Evolutionary conservation across 1,140 invertebrate species (phyloP).

Genomic region (Euglossa dilemma): DNA sequence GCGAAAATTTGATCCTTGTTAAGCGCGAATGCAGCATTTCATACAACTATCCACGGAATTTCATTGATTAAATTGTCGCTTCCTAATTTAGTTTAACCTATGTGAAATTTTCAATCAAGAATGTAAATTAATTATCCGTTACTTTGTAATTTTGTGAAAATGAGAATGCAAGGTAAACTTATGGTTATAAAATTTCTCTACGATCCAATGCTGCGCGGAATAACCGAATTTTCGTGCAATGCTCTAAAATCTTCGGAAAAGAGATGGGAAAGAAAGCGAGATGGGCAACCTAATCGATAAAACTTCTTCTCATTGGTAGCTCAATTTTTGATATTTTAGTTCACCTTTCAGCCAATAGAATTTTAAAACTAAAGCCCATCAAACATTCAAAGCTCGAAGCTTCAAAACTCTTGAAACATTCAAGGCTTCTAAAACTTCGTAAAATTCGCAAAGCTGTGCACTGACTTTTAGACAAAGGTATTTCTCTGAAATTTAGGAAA

Average conservation of each 20-base stretch:
- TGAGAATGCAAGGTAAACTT: not conserved
- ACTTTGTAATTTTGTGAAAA: not conserved
- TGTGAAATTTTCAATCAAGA: not conserved
- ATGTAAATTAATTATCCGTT: not conserved
- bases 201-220: too few relatives aligned
- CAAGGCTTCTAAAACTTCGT: not conserved
- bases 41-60: not conserved
- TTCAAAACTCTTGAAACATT: not conserved
- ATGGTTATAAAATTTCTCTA: not conserved
- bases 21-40: not conserved
- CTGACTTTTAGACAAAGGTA: not conserved
- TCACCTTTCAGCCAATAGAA: not conserved
- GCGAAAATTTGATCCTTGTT: not conserved
- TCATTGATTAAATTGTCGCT: not conserved
- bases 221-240: not conserved
- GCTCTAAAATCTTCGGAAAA: not conserved
- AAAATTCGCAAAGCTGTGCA: not conserved
- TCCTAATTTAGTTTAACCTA: not conserved
- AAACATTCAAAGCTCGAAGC: not conserved
- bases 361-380: not conserved
- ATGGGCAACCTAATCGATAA: too few relatives aligned
- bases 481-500: not conserved
- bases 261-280: too few relatives aligned
- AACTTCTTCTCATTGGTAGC: not conserved
- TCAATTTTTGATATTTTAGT: not conserved